phyloP scores from a whole-genome alignment of 2,797 vertebrate genomes.

The Spea hammondii region DNA sequence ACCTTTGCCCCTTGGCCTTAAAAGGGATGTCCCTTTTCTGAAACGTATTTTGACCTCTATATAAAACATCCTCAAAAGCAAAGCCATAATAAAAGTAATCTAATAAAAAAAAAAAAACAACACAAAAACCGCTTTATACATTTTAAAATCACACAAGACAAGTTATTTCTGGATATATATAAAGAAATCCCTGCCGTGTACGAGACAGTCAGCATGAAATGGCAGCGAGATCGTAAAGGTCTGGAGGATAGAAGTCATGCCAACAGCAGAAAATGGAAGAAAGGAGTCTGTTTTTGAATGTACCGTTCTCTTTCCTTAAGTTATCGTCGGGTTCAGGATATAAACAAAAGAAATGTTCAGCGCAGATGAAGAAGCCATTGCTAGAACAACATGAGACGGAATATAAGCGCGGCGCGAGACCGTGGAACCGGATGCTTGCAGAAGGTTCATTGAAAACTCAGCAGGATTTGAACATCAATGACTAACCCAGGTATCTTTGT shows the following conservation, averaged over 20 bases:
- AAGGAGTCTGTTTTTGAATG: constrained; percentile 2
- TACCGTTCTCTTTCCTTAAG: constrained; percentile 20
- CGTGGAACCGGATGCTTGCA: constrained; percentile 1
- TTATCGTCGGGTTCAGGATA: constrained; percentile 25
- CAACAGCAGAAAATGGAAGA: constrained; percentile 12
- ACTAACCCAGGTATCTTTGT: constrained; percentile 17
- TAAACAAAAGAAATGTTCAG: constrained; percentile 29
- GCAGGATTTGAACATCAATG: constrained; percentile 37
- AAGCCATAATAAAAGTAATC: too few relatives aligned
- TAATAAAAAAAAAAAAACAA: constrained; percentile 14
- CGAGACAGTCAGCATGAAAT: constrained; percentile 3
- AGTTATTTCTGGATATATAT: neutral
- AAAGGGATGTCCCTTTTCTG: too few relatives aligned
- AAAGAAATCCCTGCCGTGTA: neutral
- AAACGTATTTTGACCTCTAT: too few relatives aligned
- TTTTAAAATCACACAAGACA: neutral
- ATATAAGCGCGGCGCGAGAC: neutral
- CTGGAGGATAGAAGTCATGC: constrained; percentile 14
- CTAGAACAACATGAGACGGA: constrained; percentile 15
- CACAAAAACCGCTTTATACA: neutral
- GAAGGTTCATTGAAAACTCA: constrained; percentile 36
- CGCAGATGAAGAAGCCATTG: neutral
- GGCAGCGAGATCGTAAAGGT: constrained; percentile 18
- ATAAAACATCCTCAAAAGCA: too few relatives aligned
- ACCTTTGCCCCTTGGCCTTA: too few relatives aligned